Evolutionary conservation across 1,140 invertebrate species (phyloP), one percentile per base, ranked within the genome.

Genomic region (Dendroctonus valens): DNA sequence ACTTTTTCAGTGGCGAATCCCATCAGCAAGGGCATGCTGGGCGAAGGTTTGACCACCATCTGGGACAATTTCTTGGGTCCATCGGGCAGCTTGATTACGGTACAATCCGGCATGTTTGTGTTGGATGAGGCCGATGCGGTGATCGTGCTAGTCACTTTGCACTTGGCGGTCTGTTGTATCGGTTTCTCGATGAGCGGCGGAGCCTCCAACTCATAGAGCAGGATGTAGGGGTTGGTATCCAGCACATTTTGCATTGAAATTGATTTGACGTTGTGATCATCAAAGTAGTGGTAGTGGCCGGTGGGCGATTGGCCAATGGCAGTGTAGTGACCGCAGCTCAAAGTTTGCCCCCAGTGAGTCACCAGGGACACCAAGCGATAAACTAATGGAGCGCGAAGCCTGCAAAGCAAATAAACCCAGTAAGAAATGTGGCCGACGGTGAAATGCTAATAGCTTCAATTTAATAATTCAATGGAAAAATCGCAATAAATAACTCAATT

Each of bases 321-420:
- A 59, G 97, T 98, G 77, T 99, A 99, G 82, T 99, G 97, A 0
- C 97, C 97, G 80, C 93, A 96, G 78, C 96, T 92, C 72, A 94
- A 93, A 5, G 94, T 94, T 38, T 92, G 86, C 3, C 97, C 97
- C 77, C 98, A 88, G 79, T 99, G 97, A 26, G 94, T 98, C 9
- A 99, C 90, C 76, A 99, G 87, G 52, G 95, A 93, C 52, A 92
- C 91, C 49, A 99, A 81, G 77, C 91, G 89, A 78, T 99, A 99
- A 44, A 91, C 81, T 70, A 75, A 67, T n/a, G 79, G 72, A 41
- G 79, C 77, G n/a, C 76, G 78, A 11, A 79, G 80, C 63, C 83
- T 79, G 41, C 9, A 66, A 66, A 12, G n/a, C 49, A 49, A 58
- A 39, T n/a, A n/a, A 1, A 26, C 3, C 26, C 26, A 26, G 26